These are phyloP conservation scores for Limnephilus marmoratus DNA, from an alignment of 2,888 invertebrate genomes.

Conservation along the genomic window DNA sequence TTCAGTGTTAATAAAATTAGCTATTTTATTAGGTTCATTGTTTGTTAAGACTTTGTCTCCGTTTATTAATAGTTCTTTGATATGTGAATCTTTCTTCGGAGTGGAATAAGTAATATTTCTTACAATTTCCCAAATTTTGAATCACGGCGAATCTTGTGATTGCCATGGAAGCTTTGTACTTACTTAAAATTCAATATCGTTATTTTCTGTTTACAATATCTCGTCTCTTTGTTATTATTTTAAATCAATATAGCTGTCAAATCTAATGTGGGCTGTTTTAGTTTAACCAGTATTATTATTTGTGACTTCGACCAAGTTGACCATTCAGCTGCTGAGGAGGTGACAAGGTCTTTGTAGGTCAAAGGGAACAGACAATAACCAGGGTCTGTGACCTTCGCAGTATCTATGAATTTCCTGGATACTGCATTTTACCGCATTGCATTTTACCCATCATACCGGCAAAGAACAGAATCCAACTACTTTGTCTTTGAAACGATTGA, in stretches of 20 bases:
- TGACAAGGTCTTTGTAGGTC: neutral
- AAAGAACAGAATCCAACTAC: neutral
- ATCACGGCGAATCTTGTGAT: too few relatives aligned
- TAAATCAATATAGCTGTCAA: neutral
- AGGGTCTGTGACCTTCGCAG: neutral
- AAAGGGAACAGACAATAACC: neutral
- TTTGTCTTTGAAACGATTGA: neutral
- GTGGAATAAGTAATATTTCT: too few relatives aligned
- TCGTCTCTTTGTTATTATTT: neutral
- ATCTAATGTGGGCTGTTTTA: neutral
- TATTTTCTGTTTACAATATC: too few relatives aligned
- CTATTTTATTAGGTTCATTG: too few relatives aligned
- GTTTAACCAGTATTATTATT: neutral
- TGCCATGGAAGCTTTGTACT: too few relatives aligned
- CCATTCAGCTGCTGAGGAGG: neutral
- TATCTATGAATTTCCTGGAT: neutral
- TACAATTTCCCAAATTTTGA: too few relatives aligned
- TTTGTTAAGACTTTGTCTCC: too few relatives aligned
- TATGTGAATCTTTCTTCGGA: too few relatives aligned
- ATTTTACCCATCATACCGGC: neutral
- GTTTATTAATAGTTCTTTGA: too few relatives aligned
- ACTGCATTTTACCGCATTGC: neutral
- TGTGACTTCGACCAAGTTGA: neutral
- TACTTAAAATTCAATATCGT: too few relatives aligned
- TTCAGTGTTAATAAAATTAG: too few relatives aligned